Evolutionary conservation across 2,888 invertebrate species (phyloP).

Genomic region (Drepanosiphum platanoidis): DNA sequence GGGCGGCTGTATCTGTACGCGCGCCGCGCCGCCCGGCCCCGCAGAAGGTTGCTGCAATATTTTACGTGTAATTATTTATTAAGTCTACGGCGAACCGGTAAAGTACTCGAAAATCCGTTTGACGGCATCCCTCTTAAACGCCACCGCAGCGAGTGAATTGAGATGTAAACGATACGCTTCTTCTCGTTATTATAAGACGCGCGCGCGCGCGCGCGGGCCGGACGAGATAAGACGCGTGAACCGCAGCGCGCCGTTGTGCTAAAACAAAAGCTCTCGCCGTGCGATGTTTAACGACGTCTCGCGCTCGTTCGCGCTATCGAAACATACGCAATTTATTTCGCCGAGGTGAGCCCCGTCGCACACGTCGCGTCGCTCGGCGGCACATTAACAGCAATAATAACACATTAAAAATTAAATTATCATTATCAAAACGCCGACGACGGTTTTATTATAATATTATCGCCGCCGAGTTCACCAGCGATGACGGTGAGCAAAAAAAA

Average conservation of each 20-base stretch:
- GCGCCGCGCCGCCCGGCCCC: no score
- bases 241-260: no score
- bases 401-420: no score
- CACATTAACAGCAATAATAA: no score
- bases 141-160: constrained; percentile 3
- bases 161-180: constrained; percentile 14
- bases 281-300: not conserved
- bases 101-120: not conserved
- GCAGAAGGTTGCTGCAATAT: not conserved
- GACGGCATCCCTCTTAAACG: not conserved
- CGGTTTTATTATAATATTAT: no score
- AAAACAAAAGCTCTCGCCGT: not conserved
- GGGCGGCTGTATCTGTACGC: no score
- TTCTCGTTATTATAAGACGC: not conserved
- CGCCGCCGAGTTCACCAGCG: no score
- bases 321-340: not conserved
- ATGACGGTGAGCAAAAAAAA: no score
- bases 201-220: not conserved
- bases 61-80: not conserved
- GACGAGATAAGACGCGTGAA: not conserved
- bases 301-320: not conserved
- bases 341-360: not conserved
- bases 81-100: not conserved
- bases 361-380: no score
- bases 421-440: no score